Percentiles rank a stretch among this genome's conserved stretches.
Evolutionary conservation across 2,888 invertebrate species (phyloP).

Genomic region (Xanthia icteritia): DNA sequence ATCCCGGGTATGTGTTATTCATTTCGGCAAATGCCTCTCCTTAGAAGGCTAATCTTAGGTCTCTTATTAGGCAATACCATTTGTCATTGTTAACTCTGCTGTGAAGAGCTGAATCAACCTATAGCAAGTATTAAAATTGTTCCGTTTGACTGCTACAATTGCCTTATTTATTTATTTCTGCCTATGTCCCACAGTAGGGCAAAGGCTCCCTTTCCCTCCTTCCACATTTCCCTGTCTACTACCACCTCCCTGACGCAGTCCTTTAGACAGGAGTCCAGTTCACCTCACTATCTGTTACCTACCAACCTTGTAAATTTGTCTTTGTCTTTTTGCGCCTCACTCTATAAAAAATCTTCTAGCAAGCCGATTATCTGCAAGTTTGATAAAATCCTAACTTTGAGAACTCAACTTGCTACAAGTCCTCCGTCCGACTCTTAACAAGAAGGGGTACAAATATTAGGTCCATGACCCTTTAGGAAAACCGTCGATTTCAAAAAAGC

Average conservation of each 20-base stretch:
- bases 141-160: neutral
- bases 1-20: conserved; percentile 28
- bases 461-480: conserved; percentile 27
- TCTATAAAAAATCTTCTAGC: neutral
- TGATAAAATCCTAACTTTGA: neutral
- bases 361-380: neutral
- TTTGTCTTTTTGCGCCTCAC: neutral
- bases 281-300: too few relatives aligned
- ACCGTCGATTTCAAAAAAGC: conserved; percentile 51
- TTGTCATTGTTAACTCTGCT: neutral
- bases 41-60: neutral
- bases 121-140: neutral
- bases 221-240: too few relatives aligned
- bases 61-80: neutral
- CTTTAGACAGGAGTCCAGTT: too few relatives aligned
- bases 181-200: too few relatives aligned
- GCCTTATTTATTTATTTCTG: neutral
- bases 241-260: too few relatives aligned
- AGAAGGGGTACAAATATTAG: neutral
- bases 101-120: neutral
- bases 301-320: too few relatives aligned
- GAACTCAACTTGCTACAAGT: neutral
- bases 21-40: neutral
- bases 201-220: too few relatives aligned
- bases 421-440: neutral